Percentiles rank a stretch among this genome's conserved stretches.
Evolutionary conservation across 2,797 vertebrate species (phyloP).

Genomic region (Pipistrellus nathusii): DNA sequence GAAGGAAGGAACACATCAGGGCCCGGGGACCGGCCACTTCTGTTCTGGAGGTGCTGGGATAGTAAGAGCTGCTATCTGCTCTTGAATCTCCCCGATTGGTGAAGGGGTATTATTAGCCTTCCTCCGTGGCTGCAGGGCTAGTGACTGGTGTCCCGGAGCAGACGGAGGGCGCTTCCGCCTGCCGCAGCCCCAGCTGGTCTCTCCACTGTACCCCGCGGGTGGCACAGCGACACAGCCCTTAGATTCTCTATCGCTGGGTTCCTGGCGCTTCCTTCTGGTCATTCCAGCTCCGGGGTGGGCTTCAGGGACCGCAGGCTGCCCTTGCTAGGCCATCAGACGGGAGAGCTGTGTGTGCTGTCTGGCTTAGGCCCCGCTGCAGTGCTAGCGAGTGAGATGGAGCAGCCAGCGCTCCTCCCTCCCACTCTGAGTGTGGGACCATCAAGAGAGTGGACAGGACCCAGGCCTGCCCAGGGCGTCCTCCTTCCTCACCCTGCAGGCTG

Average conservation of each 20-base stretch:
- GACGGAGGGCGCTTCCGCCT: no score
- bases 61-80: neutral
- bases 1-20: constrained; percentile 71
- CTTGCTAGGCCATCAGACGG: neutral
- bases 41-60: neutral
- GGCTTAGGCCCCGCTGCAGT: neutral
- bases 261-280: rapidly evolving
- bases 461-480: neutral
- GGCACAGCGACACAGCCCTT: rapidly evolving
- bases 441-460: neutral
- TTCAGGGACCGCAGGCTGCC: neutral
- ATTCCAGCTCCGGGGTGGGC: neutral
- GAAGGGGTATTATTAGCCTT: neutral
- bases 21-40: constrained; percentile 15
- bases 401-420: neutral
- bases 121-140: rapidly evolving
- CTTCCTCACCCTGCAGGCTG: neutral
- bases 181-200: rapidly evolving
- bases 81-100: neutral
- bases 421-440: rapidly evolving
- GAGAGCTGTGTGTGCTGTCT: neutral
- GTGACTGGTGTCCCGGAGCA: neutral
- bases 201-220: rapidly evolving
- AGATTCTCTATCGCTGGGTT: neutral
- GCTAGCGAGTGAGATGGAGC: neutral